Conservation (phyloP, 2,888 invertebrate genomes). For the Drosophila incognita region DNA sequence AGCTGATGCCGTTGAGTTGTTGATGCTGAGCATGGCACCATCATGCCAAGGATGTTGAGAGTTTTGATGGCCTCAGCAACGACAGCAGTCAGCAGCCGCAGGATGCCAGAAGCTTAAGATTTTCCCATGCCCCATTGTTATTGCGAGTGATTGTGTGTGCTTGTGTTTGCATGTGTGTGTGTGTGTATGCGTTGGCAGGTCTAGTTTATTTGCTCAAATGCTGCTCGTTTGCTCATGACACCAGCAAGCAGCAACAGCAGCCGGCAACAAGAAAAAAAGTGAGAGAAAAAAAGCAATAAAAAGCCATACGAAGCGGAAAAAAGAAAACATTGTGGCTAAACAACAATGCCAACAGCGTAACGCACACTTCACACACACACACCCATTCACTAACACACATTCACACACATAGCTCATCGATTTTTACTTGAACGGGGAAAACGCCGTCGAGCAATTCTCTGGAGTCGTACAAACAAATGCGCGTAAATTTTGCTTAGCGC, state of each 20-base stretch:
- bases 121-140: conserved; percentile 36
- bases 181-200: conserved; percentile 49
- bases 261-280: conserved; percentile 14
- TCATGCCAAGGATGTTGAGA: conserved; percentile 33
- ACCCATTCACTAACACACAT: conserved; percentile 9
- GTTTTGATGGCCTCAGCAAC: conserved; percentile 46
- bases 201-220: conserved; percentile 77
- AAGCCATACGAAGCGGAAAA: conserved; percentile 69
- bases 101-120: conserved; percentile 55
- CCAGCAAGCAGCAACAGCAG: conserved; percentile 55
- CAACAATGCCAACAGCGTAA: conserved; percentile 66
- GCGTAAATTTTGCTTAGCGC: conserved; percentile 82
- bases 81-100: conserved; percentile 47
- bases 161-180: conserved; percentile 34
- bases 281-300: conserved; percentile 72
- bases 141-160: conserved; percentile 27
- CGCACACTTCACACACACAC: conserved; percentile 47
- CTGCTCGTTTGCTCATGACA: conserved; percentile 79
- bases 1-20: conserved; percentile 56
- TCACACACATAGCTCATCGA: conserved; percentile 58
- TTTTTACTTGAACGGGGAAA: conserved; percentile 71
- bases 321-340: conserved; percentile 79
- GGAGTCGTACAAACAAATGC: conserved; percentile 78
- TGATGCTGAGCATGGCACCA: conserved; percentile 48
- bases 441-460: conserved; percentile 59